Conservation (phyloP, 1,140 invertebrate genomes). For the Rhopalosiphum padi region DNA sequence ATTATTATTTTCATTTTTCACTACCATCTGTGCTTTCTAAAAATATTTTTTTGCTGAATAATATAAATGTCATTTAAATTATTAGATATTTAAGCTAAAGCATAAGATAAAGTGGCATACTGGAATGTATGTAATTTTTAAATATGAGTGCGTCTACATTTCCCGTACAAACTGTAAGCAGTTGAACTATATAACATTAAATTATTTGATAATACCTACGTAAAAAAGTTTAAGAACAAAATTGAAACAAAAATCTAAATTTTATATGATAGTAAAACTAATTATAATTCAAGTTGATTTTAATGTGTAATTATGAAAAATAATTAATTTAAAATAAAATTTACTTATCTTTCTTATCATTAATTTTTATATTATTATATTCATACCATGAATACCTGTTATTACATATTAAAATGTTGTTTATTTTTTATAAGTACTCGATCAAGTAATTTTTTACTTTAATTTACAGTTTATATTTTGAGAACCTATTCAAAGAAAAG, state of each 20-base stretch:
- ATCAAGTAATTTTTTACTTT: no score
- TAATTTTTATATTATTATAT: no score
- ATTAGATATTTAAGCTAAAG: background rate
- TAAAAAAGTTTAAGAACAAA: background rate
- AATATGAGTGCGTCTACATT: background rate
- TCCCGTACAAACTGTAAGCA: background rate
- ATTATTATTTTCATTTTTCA: background rate
- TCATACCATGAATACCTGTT: no score
- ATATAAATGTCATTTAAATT: constrained; percentile 16
- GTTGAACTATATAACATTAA: background rate
- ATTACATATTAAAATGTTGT: no score
- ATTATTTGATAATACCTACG: background rate
- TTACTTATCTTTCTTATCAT: no score
- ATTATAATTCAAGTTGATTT: no score
- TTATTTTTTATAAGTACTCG: no score
- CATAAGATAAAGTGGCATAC: background rate
- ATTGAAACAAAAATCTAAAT: background rate
- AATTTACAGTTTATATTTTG: no score
- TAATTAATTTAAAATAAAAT: no score
- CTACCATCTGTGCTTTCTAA: background rate
- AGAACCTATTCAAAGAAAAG: no score
- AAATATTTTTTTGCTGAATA: constrained; percentile 21
- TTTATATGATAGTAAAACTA: background rate
- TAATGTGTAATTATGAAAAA: no score
- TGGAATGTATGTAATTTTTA: background rate